phyloP scores from a whole-genome alignment of 2,113 vertebrate genomes.

The Diadophis punctatus region DNA sequence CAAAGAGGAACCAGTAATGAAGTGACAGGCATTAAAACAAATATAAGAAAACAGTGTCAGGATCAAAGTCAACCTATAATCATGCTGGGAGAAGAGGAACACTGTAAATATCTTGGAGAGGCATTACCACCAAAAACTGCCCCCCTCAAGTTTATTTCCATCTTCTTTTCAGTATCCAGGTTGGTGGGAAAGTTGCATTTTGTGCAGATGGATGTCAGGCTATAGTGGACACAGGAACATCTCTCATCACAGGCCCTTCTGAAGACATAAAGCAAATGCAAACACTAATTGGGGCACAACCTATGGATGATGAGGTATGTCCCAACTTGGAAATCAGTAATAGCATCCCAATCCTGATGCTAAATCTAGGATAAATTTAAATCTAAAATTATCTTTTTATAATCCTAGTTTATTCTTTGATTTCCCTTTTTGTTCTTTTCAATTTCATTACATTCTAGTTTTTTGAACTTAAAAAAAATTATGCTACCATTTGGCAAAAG shows the following conservation, averaged over 20 bases:
- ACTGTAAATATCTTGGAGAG: neutral
- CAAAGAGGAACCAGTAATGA: neutral
- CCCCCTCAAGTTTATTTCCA: neutral
- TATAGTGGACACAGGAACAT: conserved; percentile 77
- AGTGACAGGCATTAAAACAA: neutral
- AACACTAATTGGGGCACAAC: conserved; percentile 52
- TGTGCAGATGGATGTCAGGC: conserved; percentile 68
- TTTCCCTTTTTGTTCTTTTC: neutral
- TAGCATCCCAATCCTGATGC: neutral
- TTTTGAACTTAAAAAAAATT: neutral
- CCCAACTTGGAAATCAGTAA: neutral
- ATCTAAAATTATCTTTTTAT: neutral
- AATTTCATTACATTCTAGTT: neutral
- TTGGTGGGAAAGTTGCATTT: conserved; percentile 52
- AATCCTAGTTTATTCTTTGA: neutral
- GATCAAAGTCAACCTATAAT: neutral
- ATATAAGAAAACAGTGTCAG: neutral
- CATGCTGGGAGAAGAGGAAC: neutral
- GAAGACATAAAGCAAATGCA: conserved; percentile 60
- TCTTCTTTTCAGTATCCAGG: conserved; percentile 59
- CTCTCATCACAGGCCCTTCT: conserved; percentile 66
- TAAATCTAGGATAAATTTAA: neutral
- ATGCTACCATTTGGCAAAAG: neutral
- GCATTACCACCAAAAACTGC: neutral
- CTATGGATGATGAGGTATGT: conserved; percentile 60